Evolutionary conservation across 2,113 vertebrate species (phyloP).

Genomic region (Elanoides forficatus): DNA sequence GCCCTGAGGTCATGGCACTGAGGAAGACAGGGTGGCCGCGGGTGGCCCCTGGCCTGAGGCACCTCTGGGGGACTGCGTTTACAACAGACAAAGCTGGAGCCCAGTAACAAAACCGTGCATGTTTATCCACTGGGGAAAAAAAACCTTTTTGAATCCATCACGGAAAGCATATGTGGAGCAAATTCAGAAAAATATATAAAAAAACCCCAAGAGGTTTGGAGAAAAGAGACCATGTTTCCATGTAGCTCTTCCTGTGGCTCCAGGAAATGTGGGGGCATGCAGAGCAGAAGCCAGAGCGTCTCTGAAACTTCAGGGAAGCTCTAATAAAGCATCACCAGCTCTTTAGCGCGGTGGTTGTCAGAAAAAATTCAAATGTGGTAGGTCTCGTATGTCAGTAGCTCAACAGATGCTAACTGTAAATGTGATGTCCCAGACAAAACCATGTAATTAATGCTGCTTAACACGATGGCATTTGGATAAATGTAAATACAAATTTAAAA

Average conservation of each 20-base stretch:
- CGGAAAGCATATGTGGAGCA: not conserved
- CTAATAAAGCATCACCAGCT: not conserved
- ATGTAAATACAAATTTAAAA: slow-evolving; percentile 42
- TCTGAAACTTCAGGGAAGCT: not conserved
- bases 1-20: not conserved
- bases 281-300: not conserved
- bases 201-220: not conserved
- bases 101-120: fast-evolving
- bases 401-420: not conserved
- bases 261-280: not conserved
- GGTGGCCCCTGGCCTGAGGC: not conserved
- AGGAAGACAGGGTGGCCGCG: fast-evolving
- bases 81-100: not conserved
- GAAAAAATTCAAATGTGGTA: not conserved
- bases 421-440: not conserved
- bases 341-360: not conserved
- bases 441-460: slow-evolving; percentile 1
- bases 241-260: not conserved
- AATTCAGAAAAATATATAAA: fast-evolving
- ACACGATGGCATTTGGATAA: slow-evolving; percentile 2
- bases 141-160: not conserved
- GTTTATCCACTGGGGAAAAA: not conserved
- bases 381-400: not conserved
- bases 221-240: not conserved
- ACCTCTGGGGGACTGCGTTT: not conserved